Base-by-base conservation (phyloP, 1,140 invertebrate genomes). In the Brachionus paranguensis region DNA sequence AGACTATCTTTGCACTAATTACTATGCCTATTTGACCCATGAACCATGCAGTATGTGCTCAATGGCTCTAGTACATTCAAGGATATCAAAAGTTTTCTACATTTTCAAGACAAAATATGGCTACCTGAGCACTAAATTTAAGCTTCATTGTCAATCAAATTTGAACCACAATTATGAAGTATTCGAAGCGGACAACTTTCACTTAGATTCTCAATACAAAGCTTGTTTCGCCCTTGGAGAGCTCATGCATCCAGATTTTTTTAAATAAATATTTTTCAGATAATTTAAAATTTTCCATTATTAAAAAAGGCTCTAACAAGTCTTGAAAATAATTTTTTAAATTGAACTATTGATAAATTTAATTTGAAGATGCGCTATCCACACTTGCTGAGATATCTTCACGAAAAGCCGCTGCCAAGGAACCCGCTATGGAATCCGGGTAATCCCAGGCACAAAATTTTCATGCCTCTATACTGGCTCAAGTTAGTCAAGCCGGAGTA, bases 1-100 rank as follows among this genome's bases (percentile, higher is more conserved):
- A 45, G 27, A 74, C 24, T 84, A 76, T 84, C 74, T 84, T 45
- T 84, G 45, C 37, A 84, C 65, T 5, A 68, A 68, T 64, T 84
- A 72, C 74, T 24, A 47, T 12, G 65, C 24, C 20, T 84, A 60
- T 84, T 64, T 84, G 47, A 84, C 83, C 20, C 68, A 74, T 64
- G 83, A 84, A 43, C 83, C 83, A 8, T 84, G 83, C 29, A 64
- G 45, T 47, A 84, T 84, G 83, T 84, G 83, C 43, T 6, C 83
- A 11, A 84, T 84, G 83, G 83, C 83, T n/a, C 45, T 84, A 7
- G 12, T 84, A 2, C 83, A 84, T 64, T 74, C 83, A 60, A 37
- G 83, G 37, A 43, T 84, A 20, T 43, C 47, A 10, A 74, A 47
- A 41, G 83, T 84, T 60, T 84, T 43, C 29, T 81, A 14, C 43